Evolutionary conservation across 2,113 vertebrate genomes (phyloP).

Genomic region (Pteropus alecto): DNA sequence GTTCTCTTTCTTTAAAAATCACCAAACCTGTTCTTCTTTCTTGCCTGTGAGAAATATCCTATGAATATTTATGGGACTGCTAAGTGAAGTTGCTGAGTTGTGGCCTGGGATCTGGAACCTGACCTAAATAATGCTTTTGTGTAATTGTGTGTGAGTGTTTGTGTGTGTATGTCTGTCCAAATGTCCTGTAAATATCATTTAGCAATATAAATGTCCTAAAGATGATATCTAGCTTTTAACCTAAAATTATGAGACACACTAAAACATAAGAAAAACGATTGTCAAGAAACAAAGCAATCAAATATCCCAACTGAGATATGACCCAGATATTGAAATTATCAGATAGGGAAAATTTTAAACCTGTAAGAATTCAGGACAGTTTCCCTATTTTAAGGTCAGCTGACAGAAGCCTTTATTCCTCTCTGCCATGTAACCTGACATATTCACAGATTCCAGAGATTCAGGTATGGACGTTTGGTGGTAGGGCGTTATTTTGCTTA

Average conservation of each 20-base stretch:
- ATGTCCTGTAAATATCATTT: background rate
- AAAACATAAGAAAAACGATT: background rate
- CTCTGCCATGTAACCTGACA: background rate
- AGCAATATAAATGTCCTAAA: background rate
- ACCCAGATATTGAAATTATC: background rate
- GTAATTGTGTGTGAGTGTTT: background rate
- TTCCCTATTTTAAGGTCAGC: background rate
- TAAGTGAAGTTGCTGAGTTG: background rate
- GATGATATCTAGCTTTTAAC: background rate
- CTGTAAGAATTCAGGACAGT: background rate
- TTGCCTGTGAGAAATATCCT: background rate
- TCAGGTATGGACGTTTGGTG: background rate
- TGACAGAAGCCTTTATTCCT: background rate
- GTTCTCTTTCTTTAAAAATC: background rate
- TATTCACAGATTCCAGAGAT: background rate
- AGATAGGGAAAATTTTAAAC: background rate
- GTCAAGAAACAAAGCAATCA: background rate
- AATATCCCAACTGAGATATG: background rate
- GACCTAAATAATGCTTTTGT: background rate
- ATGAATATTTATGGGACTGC: background rate
- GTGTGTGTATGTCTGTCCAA: background rate
- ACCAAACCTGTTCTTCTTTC: background rate
- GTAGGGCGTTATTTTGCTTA: background rate
- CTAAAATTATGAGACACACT: background rate
- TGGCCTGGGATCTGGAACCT: background rate